Evolutionary conservation across 2,797 vertebrate genomes (phyloP).

Genomic region (Nannoperca australis): DNA sequence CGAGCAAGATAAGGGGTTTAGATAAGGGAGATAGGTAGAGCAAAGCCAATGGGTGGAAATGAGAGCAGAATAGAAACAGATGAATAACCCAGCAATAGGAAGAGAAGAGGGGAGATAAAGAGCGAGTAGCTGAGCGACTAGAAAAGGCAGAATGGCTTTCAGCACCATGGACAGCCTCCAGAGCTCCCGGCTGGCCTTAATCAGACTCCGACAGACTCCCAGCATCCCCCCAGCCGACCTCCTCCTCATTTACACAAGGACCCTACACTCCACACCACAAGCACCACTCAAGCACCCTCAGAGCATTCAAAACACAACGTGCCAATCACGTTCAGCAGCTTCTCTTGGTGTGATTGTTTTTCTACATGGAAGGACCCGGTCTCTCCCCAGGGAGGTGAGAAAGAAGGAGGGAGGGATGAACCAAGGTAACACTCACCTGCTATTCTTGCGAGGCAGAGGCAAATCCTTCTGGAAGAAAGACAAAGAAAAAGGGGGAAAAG

Average conservation of each 20-base stretch:
- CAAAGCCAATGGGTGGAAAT: background rate
- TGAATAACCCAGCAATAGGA: constrained; percentile 4
- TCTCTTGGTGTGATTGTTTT: constrained; percentile 30
- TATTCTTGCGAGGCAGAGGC: constrained; percentile 92
- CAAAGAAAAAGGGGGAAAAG: constrained; percentile 32
- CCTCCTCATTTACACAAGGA: constrained; percentile 33
- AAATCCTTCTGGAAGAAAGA: constrained; percentile 90
- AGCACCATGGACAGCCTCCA: constrained; percentile 71
- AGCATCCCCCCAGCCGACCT: constrained; percentile 26
- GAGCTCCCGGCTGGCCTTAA: constrained; percentile 42
- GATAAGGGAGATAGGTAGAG: background rate
- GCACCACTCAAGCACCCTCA: constrained; percentile 23
- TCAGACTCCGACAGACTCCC: constrained; percentile 41
- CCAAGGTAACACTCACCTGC: constrained; percentile 86
- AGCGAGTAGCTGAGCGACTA: constrained; percentile 7
- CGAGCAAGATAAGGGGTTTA: constrained; percentile 3
- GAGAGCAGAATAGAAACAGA: constrained; percentile 13
- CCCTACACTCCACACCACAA: constrained; percentile 34
- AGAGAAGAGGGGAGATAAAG: constrained; percentile 24
- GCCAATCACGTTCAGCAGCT: constrained; percentile 29
- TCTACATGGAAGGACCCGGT: constrained; percentile 5
- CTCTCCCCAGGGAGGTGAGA: constrained; percentile 25
- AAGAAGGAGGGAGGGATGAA: background rate
- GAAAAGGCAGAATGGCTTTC: constrained; percentile 44
- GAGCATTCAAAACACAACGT: constrained; percentile 20